Evolutionary conservation across 2,113 vertebrate species (phyloP), one percentile per base, ranked within the genome.

Genomic region (Crotalus viridis): DNA sequence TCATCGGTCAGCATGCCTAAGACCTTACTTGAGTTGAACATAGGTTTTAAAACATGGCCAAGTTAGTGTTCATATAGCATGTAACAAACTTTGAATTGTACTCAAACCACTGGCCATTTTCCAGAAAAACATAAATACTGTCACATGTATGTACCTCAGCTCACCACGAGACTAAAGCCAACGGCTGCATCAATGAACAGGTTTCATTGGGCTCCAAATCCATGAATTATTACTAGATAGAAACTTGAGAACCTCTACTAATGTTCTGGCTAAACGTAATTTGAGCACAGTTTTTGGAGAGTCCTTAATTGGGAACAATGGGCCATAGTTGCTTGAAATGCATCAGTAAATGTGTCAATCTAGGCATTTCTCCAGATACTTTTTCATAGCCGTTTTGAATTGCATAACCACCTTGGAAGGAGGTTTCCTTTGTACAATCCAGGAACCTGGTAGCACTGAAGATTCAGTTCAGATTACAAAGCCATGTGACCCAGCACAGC

Each of bases 191-290:
- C 91, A 4, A 3, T 54, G n/a, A 46, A 4, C 17, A 46, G 1
- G n/a, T 26, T 43, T 54, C 0, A 0, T 0, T 59, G 74, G 4
- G 3, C 24, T 39, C 86, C 61, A 10, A 8, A 1, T 0, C 0
- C 5, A 59, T 59, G 59, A 93, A 59, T 88, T 92, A 93, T 8
- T 88, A 2, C 51, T 91, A 69, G 4, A 1, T 85, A n/a, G 39
- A 51, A 87, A 28, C 7, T 90, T 51, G 56, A 87, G 88, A 88
- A 7, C 56, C 91, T 5, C 54, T 87, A 52, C 61, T 94, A 4
- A 17, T 87, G 43, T 56, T 26, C 56, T 12, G 24, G 12, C 28
- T 61, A 12, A 54, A 89, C 3, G n/a, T 9, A 28, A 51, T 94
- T 89, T 85, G 89, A 86, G 46, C 26, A 10, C 69, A n/a, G 28